A percentile compares a stretch with the other conserved stretches of the same genome.
Evolutionary conservation across 1,140 invertebrate species (phyloP).

Genomic region (Onthophagus taurus): DNA sequence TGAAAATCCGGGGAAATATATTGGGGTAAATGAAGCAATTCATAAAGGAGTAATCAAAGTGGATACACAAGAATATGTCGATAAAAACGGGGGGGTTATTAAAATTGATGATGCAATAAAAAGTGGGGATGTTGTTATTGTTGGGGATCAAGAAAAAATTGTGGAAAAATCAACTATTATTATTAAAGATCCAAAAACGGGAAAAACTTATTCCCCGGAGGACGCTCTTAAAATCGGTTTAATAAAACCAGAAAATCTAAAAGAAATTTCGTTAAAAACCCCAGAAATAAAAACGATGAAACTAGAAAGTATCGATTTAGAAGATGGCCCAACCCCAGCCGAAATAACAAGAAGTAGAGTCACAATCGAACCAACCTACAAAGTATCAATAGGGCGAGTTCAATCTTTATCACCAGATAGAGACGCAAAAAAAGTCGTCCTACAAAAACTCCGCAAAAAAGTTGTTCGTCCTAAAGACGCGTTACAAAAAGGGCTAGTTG

Average conservation of each 20-base stretch:
- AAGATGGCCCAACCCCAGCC: constrained; percentile 40
- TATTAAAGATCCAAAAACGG: constrained; percentile 51
- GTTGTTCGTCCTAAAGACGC: constrained; percentile 63
- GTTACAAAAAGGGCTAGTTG: constrained; percentile 61
- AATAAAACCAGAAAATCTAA: constrained; percentile 34
- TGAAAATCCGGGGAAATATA: constrained; percentile 34
- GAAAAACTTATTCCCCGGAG: constrained; percentile 40
- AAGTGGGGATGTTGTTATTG: constrained; percentile 57
- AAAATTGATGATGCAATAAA: constrained; percentile 66
- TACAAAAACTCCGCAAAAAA: constrained; percentile 70
- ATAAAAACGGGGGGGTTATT: constrained; percentile 53
- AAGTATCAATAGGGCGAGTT: constrained; percentile 52
- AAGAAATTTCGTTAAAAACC: constrained; percentile 24
- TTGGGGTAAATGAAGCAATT: constrained; percentile 52
- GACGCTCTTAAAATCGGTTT: constrained; percentile 48
- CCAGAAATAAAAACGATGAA: constrained; percentile 34
- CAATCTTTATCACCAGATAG: constrained; percentile 43
- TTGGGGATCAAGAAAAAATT: constrained; percentile 50
- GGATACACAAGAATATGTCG: constrained; percentile 59
- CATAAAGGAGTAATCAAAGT: constrained; percentile 64
- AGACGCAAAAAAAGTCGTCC: constrained; percentile 57
- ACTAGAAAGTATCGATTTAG: constrained; percentile 30
- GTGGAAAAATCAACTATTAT: constrained; percentile 54
- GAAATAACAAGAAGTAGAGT: constrained; percentile 49
- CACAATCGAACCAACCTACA: constrained; percentile 58